Base-by-base conservation (phyloP, 2,888 invertebrate genomes). In the Epinotia brunnichana region DNA sequence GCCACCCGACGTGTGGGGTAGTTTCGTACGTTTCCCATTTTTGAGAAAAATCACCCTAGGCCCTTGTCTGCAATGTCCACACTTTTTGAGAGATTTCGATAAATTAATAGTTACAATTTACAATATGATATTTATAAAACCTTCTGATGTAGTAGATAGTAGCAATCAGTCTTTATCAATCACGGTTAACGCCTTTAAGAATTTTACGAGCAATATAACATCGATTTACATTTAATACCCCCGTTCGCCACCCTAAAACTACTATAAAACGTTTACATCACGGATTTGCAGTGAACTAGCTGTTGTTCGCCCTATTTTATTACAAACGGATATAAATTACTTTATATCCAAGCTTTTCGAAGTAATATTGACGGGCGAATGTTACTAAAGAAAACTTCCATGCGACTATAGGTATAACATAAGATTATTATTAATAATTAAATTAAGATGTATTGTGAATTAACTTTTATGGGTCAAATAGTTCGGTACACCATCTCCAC, bases 171-270 rank as follows among this genome's bases (percentile, higher is more conserved):
- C 35, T 71, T 61, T 60, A 67, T 67, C 54, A 72, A 67, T 67
- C 71, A 56, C 48, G 54, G n/a, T 19, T 61, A 60, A 61, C 67
- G 71, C 71, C 61, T 67, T 44, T 56, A 56, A 67, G 56, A 57
- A 44, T 56, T 62, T 71, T 61, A 72, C 62, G 67, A 54, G 61
- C 72, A 62, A 68, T 72, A 72, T 62, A 72, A 62, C 61, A 51
- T 57, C 56, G 39, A 67, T 67, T 72, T 60, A 48, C 67, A 67
- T 48, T 72, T 61, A 61, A 67, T 72, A 71, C 54, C 59, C 53
- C 19, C 66, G 60, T 29, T 41, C 60, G 71, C 35, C 17, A 56
- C 56, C 67, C 61, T 72, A 56, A 72, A 72, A 68, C 72, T 72
- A 51, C 67, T 56, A 68, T 68, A 72, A 72, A 71, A 19, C 62